Conservation (phyloP, 1,140 invertebrate species). For the Cyrtorhinus lividipennis region DNA sequence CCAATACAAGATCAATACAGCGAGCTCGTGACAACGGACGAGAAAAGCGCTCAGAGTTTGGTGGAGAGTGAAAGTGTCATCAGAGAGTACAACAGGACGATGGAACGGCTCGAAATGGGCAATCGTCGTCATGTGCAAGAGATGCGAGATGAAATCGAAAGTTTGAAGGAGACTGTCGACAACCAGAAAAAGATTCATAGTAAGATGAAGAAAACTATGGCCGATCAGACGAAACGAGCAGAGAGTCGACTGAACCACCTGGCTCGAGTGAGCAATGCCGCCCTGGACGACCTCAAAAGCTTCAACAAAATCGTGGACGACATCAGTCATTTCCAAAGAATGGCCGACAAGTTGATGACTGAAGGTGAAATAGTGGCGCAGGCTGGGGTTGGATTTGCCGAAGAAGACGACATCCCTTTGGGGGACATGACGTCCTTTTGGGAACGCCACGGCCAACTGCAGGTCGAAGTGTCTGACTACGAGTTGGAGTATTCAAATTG, state of each 20-base stretch:
- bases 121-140: conserved; percentile 21
- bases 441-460: conserved; percentile 29
- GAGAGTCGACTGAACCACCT: conserved; percentile 28
- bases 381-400: background rate
- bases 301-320: conserved; percentile 26
- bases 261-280: conserved; percentile 27
- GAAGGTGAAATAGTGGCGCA: conserved; percentile 25
- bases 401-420: conserved; percentile 23
- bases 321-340: conserved; percentile 25
- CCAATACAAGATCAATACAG: conserved; percentile 32
- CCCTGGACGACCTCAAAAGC: conserved; percentile 29
- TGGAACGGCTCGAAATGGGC: conserved; percentile 26
- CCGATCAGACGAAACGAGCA: conserved; percentile 25
- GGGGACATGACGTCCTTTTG: conserved; percentile 31
- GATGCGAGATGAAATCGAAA: conserved; percentile 22
- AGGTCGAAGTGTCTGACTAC: conserved; percentile 27
- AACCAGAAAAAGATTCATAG: conserved; percentile 10
- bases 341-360: conserved; percentile 28
- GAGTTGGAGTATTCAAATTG: conserved; percentile 10
- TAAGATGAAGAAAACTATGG: conserved; percentile 1
- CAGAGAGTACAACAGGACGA: conserved; percentile 18
- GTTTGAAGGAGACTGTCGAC: conserved; percentile 27
- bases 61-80: conserved; percentile 24
- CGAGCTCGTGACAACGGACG: conserved; percentile 30
- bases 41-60: conserved; percentile 23